Percentiles rank a stretch among this genome's conserved stretches.
Conservation (phyloP, 2,797 vertebrate genomes). For the Artibeus lituratus region DNA sequence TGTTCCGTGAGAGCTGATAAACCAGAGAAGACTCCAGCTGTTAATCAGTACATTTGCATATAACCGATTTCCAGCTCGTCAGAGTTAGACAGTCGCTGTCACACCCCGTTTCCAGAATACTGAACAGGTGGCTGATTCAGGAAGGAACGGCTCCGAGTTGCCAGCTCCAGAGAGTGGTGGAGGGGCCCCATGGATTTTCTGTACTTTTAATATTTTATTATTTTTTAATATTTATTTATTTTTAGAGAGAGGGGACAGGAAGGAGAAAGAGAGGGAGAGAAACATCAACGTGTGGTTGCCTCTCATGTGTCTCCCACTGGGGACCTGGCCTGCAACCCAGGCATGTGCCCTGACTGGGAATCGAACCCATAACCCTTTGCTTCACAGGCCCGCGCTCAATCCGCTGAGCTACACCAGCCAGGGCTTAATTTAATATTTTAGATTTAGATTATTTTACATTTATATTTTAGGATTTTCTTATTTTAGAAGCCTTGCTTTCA, state of each 20-base stretch:
- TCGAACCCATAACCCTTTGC: too few relatives aligned
- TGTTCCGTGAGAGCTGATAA: neutral
- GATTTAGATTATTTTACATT: neutral
- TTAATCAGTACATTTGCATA: neutral
- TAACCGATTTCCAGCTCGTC: neutral
- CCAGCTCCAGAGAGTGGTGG: neutral
- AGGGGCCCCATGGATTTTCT: neutral
- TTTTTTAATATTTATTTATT: neutral
- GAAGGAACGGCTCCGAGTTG: neutral
- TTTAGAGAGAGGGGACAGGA: too few relatives aligned
- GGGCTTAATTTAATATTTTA: neutral
- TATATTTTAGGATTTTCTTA: neutral
- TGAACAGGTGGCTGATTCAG: neutral
- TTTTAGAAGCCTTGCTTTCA: conserved; percentile 27
- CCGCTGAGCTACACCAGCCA: too few relatives aligned
- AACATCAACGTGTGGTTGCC: too few relatives aligned
- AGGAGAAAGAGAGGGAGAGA: too few relatives aligned
- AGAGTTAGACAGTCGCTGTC: neutral
- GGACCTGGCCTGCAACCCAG: too few relatives aligned
- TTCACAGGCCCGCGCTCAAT: too few relatives aligned
- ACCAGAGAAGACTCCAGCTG: neutral
- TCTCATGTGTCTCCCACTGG: too few relatives aligned
- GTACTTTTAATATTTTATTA: neutral
- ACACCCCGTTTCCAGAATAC: neutral
- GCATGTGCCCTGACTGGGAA: too few relatives aligned